Evolutionary conservation across 2,113 vertebrate species (phyloP).

Genomic region (Tetrax tetrax): DNA sequence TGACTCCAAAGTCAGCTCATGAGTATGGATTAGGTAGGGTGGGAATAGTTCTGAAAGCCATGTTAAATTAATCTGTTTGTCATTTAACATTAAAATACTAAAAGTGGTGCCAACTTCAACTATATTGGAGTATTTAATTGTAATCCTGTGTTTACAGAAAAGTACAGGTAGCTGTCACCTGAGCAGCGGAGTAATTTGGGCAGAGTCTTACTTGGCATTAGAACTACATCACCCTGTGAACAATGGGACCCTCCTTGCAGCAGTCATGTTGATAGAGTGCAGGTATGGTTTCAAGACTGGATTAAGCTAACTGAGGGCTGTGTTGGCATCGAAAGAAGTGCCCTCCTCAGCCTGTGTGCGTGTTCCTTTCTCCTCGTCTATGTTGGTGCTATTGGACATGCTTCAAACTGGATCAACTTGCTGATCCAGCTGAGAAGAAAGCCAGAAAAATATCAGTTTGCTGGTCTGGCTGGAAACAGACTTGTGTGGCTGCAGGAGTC

Average conservation of each 20-base stretch:
- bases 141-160: neutral
- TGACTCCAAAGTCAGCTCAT: too few relatives aligned
- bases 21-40: neutral
- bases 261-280: neutral
- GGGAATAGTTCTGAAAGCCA: neutral
- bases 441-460: neutral
- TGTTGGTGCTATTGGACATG: neutral
- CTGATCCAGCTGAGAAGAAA: neutral
- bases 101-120: neutral
- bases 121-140: neutral
- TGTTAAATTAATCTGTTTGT: neutral
- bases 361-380: neutral
- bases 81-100: neutral
- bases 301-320: neutral
- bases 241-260: neutral
- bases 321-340: neutral
- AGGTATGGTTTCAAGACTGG: neutral
- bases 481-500: neutral
- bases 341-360: neutral
- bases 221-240: neutral
- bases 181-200: neutral
- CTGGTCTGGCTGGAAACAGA: neutral
- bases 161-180: neutral
- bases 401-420: neutral
- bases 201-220: neutral